Conservation (phyloP, 2,888 invertebrate species). For the Brachypalpus laphriformis region DNA sequence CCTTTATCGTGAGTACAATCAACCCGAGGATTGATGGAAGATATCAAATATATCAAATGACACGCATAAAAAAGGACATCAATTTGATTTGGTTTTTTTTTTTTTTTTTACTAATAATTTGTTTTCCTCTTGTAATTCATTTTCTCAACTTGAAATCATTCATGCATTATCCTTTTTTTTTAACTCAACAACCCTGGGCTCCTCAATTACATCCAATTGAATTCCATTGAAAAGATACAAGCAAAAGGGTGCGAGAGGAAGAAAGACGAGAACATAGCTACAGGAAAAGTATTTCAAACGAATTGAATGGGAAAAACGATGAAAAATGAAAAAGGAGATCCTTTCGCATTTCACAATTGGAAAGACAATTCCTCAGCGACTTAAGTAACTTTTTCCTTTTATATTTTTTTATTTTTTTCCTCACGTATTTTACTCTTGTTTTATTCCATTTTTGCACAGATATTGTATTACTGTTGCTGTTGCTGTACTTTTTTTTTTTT, state of each 20-base stretch:
- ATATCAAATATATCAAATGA: conserved; percentile 36
- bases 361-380: conserved; percentile 61
- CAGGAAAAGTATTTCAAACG: conserved; percentile 22
- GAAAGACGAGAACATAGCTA: not conserved
- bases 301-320: conserved; percentile 46
- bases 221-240: conserved; percentile 29
- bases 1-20: not conserved
- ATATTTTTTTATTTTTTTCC: not conserved
- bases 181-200: conserved; percentile 5
- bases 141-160: conserved; percentile 37
- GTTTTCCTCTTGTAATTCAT: conserved; percentile 11
- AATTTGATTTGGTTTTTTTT: conserved; percentile 21
- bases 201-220: conserved; percentile 49
- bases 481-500: not conserved
- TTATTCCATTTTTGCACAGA: conserved; percentile 16
- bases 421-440: conserved; percentile 8
- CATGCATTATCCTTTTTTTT: conserved; percentile 23
- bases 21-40: conserved; percentile 21
- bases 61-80: conserved; percentile 34
- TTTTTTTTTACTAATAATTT: conserved; percentile 14
- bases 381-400: conserved; percentile 53
- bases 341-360: conserved; percentile 59
- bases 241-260: not conserved
- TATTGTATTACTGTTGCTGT: conserved; percentile 26
- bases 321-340: conserved; percentile 44